Percentiles rank a stretch among this genome's conserved stretches.
phyloP scores from a whole-genome alignment of 2,113 vertebrate genomes.

The Muntiacus muntjak region DNA sequence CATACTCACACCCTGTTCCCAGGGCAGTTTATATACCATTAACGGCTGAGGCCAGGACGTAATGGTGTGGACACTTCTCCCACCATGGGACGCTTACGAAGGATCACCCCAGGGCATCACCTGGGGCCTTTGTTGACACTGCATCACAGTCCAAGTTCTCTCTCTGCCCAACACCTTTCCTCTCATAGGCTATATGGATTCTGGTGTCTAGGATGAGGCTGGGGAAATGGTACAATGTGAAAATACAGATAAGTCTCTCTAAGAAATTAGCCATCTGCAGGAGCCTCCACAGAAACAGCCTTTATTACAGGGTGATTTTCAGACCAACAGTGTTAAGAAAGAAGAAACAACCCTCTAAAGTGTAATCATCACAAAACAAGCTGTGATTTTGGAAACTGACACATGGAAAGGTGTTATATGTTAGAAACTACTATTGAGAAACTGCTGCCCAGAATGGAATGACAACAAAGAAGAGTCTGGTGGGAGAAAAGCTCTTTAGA shows the following conservation, averaged over 20 bases:
- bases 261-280: slow-evolving; percentile 14
- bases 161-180: not conserved
- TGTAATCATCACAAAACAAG: not conserved
- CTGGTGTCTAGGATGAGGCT: not conserved
- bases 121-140: not conserved
- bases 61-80: too few relatives aligned
- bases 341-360: not conserved
- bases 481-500: not conserved
- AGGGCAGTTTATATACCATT: not conserved
- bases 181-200: not conserved
- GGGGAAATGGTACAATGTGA: not conserved
- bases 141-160: not conserved
- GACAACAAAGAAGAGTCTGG: not conserved
- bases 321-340: not conserved
- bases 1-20: not conserved
- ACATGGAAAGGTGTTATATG: not conserved
- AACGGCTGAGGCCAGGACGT: not conserved
- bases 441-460: not conserved
- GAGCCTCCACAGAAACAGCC: not conserved
- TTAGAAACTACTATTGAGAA: not conserved
- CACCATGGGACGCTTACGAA: not conserved
- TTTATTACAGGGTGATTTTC: slow-evolving; percentile 14
- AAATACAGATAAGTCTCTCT: not conserved
- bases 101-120: not conserved
- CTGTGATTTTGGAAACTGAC: slow-evolving; percentile 33